Conservation (phyloP, 2,113 vertebrate species). For the Caloenas nicobarica region DNA sequence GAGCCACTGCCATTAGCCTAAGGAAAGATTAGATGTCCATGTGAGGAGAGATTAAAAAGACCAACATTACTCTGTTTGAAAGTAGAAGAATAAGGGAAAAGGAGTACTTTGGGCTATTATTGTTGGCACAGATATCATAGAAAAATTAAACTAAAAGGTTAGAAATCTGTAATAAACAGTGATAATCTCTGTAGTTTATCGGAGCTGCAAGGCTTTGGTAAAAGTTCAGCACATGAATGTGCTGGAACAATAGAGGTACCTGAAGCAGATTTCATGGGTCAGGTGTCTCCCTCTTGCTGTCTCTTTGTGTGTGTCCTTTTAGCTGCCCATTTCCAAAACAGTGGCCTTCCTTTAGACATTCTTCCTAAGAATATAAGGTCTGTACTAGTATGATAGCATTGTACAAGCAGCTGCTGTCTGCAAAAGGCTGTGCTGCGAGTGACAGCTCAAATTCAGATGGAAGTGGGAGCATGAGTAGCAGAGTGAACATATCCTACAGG, state of each 20-base stretch:
- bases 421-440: background rate
- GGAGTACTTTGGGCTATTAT: background rate
- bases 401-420: background rate
- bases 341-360: background rate
- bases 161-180: background rate
- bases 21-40: background rate
- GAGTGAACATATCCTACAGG: background rate
- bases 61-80: background rate
- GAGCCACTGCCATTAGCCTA: background rate
- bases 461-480: rapidly evolving
- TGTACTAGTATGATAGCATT: too few relatives aligned
- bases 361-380: background rate
- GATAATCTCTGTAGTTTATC: background rate
- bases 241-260: background rate
- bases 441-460: background rate
- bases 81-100: background rate
- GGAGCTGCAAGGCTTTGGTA: background rate
- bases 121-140: background rate
- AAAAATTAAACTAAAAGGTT: background rate
- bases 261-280: background rate
- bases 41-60: background rate
- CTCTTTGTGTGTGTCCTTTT: background rate
- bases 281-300: background rate
- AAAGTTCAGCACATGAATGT: background rate
- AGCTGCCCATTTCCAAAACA: background rate